phyloP scores from a whole-genome alignment of 2,797 vertebrate species.

The Buphagus erythrorhynchus region DNA sequence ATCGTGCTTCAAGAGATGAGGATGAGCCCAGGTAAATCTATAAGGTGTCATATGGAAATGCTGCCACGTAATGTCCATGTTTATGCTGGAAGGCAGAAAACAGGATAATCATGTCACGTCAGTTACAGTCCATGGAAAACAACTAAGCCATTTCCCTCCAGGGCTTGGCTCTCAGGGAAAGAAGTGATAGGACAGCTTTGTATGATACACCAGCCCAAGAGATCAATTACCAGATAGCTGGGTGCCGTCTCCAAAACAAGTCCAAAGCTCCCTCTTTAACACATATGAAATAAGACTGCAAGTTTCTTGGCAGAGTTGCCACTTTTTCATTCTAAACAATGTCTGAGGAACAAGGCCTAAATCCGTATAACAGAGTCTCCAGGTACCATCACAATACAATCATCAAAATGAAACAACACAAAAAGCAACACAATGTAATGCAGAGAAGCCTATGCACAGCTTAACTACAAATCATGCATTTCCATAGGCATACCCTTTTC shows the following conservation, averaged over 20 bases:
- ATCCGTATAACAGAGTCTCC: neutral
- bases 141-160: neutral
- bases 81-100: slow-evolving; percentile 7
- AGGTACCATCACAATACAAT: neutral
- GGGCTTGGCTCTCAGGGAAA: neutral
- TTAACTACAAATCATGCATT: neutral
- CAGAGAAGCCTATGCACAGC: neutral
- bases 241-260: neutral
- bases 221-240: neutral
- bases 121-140: neutral
- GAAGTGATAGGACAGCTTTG: neutral
- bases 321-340: neutral
- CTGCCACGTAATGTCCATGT: neutral
- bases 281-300: neutral
- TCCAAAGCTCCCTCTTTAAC: neutral
- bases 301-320: neutral
- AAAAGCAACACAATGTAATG: neutral
- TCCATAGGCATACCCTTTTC: neutral
- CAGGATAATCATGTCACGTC: neutral
- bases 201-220: neutral
- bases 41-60: neutral
- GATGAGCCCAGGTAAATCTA: neutral
- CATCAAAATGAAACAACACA: neutral
- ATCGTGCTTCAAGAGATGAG: neutral
- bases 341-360: neutral